phyloP scores from a whole-genome alignment of 2,113 vertebrate species.

The Ascaphus truei region DNA sequence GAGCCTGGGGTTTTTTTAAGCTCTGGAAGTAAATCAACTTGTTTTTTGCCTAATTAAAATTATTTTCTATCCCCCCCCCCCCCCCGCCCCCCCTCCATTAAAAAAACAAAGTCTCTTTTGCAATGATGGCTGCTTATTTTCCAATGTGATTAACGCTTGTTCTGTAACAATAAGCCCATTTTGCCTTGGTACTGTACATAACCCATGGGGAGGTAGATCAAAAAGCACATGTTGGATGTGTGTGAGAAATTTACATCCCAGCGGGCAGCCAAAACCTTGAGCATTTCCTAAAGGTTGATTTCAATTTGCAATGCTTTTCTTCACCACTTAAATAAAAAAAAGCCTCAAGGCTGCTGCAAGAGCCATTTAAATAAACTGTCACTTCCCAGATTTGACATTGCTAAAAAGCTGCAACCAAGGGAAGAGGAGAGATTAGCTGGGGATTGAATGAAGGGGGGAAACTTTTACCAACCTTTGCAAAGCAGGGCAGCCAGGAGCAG shows the following conservation, averaged over 20 bases:
- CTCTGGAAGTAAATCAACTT: too few species aligned
- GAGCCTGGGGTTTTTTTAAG: too few species aligned
- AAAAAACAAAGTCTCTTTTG: too few species aligned
- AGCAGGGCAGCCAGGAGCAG: slow-evolving; percentile 15
- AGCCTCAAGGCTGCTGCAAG: neutral
- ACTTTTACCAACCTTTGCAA: slow-evolving; percentile 26
- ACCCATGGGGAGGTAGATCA: too few species aligned
- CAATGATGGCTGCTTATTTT: too few species aligned
- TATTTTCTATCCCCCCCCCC: too few species aligned
- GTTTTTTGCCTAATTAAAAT: too few species aligned
- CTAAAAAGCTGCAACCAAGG: neutral
- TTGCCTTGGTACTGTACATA: too few species aligned
- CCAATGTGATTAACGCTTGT: too few species aligned
- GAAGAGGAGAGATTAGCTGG: neutral
- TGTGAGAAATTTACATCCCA: neutral
- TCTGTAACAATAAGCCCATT: neutral
- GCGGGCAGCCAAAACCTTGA: neutral
- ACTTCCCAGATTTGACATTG: neutral
- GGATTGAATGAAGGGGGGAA: neutral
- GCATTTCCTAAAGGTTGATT: neutral
- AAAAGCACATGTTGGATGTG: neutral
- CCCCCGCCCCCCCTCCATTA: too few species aligned
- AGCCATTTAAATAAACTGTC: neutral
- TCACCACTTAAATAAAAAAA: neutral
- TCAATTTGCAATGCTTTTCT: neutral